Percentiles rank a stretch among this genome's conserved stretches.
Evolutionary conservation across 2,888 invertebrate species (phyloP).

Genomic region (Drosophila sordidula): DNA sequence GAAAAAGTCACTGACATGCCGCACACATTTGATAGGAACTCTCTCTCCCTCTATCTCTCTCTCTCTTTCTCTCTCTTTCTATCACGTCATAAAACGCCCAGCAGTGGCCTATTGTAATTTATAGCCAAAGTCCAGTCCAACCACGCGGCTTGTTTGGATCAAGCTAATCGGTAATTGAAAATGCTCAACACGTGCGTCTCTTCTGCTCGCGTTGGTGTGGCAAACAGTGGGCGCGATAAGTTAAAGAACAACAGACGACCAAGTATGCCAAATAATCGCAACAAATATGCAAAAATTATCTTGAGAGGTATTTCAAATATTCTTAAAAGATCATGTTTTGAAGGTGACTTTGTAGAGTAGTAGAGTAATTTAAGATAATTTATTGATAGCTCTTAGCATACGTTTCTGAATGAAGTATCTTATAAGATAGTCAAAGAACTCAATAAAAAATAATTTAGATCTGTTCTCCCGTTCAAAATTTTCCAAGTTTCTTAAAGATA

Average conservation of each 20-base stretch:
- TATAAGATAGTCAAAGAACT: background rate
- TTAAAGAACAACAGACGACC: slow-evolving; percentile 1
- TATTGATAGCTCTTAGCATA: background rate
- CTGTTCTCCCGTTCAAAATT: background rate
- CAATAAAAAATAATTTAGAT: background rate
- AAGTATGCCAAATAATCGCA: background rate
- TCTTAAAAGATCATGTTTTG: background rate
- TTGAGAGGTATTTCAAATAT: background rate
- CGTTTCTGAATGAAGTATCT: background rate
- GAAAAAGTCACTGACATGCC: slow-evolving; percentile 47
- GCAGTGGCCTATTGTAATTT: slow-evolving; percentile 18
- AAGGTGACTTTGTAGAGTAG: no score
- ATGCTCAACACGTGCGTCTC: slow-evolving; percentile 70
- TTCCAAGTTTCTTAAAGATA: background rate
- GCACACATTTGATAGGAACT: slow-evolving; percentile 21
- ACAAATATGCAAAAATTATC: background rate
- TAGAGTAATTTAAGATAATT: background rate
- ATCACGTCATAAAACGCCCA: slow-evolving; percentile 59
- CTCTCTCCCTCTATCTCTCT: slow-evolving; percentile 1
- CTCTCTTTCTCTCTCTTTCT: slow-evolving; percentile 6
- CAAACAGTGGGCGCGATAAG: slow-evolving; percentile 54
- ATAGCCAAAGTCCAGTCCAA: slow-evolving; percentile 41
- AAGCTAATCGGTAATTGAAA: slow-evolving; percentile 65
- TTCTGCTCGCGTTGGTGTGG: slow-evolving; percentile 43
- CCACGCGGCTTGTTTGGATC: slow-evolving; percentile 42